phyloP scores from a whole-genome alignment of 2,797 vertebrate genomes.

The Anguilla obscura region DNA sequence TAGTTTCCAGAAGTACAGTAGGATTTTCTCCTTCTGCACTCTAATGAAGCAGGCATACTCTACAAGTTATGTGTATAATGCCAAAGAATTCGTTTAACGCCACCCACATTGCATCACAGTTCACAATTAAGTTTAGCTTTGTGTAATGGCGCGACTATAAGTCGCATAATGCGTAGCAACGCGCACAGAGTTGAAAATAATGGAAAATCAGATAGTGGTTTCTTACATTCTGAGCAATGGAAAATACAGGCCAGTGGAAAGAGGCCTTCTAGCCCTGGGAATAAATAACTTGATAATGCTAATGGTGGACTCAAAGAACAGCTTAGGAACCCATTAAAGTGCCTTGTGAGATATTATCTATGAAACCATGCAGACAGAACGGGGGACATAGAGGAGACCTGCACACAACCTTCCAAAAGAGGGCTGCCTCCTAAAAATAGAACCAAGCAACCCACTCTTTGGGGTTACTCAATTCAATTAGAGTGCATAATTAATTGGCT shows the following conservation, averaged over 20 bases:
- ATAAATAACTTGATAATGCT: constrained; percentile 78
- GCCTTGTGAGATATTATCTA: constrained; percentile 76
- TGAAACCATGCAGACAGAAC: constrained; percentile 69
- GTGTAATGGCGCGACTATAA: not conserved
- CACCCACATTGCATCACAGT: not conserved
- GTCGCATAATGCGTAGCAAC: constrained; percentile 29
- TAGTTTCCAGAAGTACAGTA: not conserved
- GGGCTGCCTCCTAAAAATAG: constrained; percentile 65
- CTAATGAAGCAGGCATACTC: not conserved
- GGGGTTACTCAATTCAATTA: constrained; percentile 67
- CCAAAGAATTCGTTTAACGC: not conserved
- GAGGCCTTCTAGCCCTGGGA: constrained; percentile 69
- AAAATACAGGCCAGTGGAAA: constrained; percentile 81
- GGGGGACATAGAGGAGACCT: constrained; percentile 61
- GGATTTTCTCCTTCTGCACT: not conserved
- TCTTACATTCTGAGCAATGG: constrained; percentile 73
- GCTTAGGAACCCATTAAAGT: constrained; percentile 73
- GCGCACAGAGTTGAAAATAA: constrained; percentile 63
- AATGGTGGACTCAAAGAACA: constrained; percentile 67
- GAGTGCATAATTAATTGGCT: constrained; percentile 63
- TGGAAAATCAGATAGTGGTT: constrained; percentile 69
- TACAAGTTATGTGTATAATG: not conserved
- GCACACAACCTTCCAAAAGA: constrained; percentile 46
- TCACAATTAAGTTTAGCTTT: not conserved
- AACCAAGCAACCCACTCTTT: constrained; percentile 44